A percentile compares a stretch with the other conserved stretches of the same genome.
Evolutionary conservation across 2,888 invertebrate genomes (phyloP).

Genomic region (Protophormia terraenovae): DNA sequence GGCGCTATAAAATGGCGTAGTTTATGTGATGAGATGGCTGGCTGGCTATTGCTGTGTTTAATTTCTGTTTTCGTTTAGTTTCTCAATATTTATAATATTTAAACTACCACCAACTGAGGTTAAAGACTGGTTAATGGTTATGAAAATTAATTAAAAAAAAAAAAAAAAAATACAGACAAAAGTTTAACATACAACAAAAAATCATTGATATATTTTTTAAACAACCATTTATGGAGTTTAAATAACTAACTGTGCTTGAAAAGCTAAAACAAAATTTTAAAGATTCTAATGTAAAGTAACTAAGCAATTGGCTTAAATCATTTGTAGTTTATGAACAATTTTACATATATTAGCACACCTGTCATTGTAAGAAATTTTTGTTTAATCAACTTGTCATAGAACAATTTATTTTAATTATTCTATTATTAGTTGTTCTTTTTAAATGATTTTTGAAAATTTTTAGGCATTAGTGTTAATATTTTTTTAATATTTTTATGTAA

Average conservation of each 20-base stretch:
- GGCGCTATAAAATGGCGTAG: slow-evolving; percentile 66
- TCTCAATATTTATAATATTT: slow-evolving; percentile 27
- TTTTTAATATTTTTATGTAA: too few relatives aligned
- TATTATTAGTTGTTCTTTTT: too few relatives aligned
- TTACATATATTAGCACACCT: neutral
- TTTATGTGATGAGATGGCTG: slow-evolving; percentile 62
- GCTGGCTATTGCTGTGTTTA: slow-evolving; percentile 27
- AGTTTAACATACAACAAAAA: neutral
- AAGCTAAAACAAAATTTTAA: neutral
- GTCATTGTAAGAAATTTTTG: neutral
- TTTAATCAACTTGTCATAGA: neutral
- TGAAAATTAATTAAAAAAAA: slow-evolving; percentile 52
- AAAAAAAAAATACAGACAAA: neutral
- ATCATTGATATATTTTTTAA: neutral
- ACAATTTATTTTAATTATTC: neutral
- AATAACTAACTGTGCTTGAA: neutral
- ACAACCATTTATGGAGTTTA: neutral
- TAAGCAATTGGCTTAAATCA: neutral
- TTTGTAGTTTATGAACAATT: neutral
- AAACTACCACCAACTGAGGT: slow-evolving; percentile 40
- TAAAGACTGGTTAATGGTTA: slow-evolving; percentile 53
- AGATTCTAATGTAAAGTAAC: neutral
- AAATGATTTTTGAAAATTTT: too few relatives aligned
- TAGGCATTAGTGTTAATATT: too few relatives aligned
- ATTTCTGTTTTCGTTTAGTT: neutral